A percentile compares a stretch with the other conserved stretches of the same genome.
Conservation (phyloP, 1,140 invertebrate genomes). For the Cylas formicarius region DNA sequence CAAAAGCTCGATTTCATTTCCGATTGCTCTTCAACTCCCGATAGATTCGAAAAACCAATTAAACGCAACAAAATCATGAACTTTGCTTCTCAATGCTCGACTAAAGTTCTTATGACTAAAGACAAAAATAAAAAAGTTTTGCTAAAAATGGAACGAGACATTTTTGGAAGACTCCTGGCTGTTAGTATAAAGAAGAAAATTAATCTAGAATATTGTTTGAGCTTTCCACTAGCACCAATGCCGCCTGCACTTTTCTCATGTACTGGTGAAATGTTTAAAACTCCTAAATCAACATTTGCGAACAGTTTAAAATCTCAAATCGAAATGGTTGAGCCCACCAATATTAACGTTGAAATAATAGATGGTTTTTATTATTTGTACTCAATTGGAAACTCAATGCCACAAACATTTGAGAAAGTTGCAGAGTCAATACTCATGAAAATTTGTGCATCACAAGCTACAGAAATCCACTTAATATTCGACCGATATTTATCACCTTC, state of each 20-base stretch:
- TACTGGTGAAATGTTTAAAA: slow-evolving; percentile 35
- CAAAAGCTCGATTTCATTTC: slow-evolving; percentile 31
- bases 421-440: slow-evolving; percentile 18
- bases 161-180: slow-evolving; percentile 32
- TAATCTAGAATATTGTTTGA: slow-evolving; percentile 27
- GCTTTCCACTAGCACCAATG: slow-evolving; percentile 34
- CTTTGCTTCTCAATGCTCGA: slow-evolving; percentile 29
- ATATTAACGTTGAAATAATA: slow-evolving; percentile 18
- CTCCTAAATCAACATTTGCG: slow-evolving; percentile 30
- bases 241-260: slow-evolving; percentile 32
- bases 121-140: slow-evolving; percentile 25
- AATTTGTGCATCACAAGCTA: no score
- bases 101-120: slow-evolving; percentile 16
- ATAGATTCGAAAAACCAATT: slow-evolving; percentile 31
- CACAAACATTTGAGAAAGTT: slow-evolving; percentile 21
- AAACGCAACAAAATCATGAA: slow-evolving; percentile 33
- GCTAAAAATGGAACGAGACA: slow-evolving; percentile 36
- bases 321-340: slow-evolving; percentile 7
- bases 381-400: slow-evolving; percentile 13
- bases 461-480: no score
- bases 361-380: slow-evolving; percentile 21
- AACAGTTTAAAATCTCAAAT: slow-evolving; percentile 6
- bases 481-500: no score
- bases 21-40: slow-evolving; percentile 24
- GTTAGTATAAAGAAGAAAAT: slow-evolving; percentile 32